A percentile compares a stretch with the other conserved stretches of the same genome.
Evolutionary conservation across 2,113 vertebrate species (phyloP).

Genomic region (Raja brachyura): DNA sequence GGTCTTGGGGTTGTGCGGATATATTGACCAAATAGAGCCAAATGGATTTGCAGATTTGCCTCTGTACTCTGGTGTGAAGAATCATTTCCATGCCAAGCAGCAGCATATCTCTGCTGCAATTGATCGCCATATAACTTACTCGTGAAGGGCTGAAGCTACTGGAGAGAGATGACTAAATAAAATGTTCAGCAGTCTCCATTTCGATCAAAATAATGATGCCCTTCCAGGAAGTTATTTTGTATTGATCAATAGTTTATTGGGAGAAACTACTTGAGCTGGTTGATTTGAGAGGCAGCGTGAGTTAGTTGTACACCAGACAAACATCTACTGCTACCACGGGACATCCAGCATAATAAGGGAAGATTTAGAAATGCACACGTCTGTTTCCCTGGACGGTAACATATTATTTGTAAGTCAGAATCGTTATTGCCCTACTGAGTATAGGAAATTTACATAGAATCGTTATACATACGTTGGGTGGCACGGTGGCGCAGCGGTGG

Average conservation of each 20-base stretch:
- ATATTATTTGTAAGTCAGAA: neutral
- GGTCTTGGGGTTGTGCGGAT: neutral
- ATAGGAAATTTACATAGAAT: neutral
- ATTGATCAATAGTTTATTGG: neutral
- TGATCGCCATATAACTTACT: neutral
- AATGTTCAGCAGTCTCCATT: neutral
- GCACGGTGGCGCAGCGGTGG: too few relatives aligned
- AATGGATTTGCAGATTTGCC: neutral
- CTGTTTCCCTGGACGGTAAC: neutral
- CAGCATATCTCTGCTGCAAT: neutral
- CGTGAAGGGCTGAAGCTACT: neutral
- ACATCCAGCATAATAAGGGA: neutral
- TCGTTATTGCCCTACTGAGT: neutral
- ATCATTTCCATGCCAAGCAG: neutral
- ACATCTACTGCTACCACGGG: neutral
- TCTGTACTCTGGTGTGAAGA: neutral
- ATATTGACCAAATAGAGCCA: neutral
- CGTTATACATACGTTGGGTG: neutral
- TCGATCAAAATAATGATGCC: neutral
- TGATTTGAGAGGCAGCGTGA: neutral
- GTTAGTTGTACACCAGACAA: neutral
- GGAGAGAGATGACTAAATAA: neutral
- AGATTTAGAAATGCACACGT: neutral
- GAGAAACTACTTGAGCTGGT: neutral
- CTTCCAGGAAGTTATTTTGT: neutral